Conservation (phyloP, 2,888 invertebrate species). For the Macropis europaea region DNA sequence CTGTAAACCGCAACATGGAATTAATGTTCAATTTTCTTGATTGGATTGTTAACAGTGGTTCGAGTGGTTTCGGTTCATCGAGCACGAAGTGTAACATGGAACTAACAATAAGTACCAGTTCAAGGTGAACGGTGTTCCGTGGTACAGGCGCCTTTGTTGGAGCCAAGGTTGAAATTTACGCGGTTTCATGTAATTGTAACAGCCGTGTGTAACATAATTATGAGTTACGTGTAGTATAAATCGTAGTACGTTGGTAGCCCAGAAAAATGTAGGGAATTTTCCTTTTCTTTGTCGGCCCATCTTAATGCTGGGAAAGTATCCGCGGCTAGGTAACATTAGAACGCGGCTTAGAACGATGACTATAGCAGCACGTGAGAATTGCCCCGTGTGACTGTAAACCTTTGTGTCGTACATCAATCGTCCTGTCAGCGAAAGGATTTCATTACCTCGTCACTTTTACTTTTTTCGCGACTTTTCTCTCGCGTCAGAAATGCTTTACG, state of each 20-base stretch:
- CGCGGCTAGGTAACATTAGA: conserved; percentile 43
- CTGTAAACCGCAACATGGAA: neutral
- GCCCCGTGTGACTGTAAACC: conserved; percentile 8
- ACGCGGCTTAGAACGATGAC: neutral
- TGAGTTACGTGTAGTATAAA: too few relatives aligned
- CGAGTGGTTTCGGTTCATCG: neutral
- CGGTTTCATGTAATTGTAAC: conserved; percentile 5
- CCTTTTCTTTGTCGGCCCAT: conserved; percentile 56
- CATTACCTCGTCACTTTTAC: conserved; percentile 5
- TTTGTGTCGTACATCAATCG: conserved; percentile 6
- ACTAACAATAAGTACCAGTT: neutral
- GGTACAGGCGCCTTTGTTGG: too few relatives aligned
- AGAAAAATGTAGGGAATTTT: conserved; percentile 36
- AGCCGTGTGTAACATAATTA: conserved; percentile 7
- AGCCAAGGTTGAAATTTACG: neutral
- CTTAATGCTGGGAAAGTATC: conserved; percentile 68
- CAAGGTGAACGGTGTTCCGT: too few relatives aligned
- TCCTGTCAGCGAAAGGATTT: neutral
- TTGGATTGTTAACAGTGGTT: too few relatives aligned
- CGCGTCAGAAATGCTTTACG: neutral
- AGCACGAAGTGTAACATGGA: neutral
- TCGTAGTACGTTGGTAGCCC: neutral
- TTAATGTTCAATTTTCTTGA: neutral
- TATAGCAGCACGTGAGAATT: conserved; percentile 28
- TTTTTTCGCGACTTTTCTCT: neutral